Conservation (phyloP, 2,797 vertebrate species). For the Coregonus suidteri region DNA sequence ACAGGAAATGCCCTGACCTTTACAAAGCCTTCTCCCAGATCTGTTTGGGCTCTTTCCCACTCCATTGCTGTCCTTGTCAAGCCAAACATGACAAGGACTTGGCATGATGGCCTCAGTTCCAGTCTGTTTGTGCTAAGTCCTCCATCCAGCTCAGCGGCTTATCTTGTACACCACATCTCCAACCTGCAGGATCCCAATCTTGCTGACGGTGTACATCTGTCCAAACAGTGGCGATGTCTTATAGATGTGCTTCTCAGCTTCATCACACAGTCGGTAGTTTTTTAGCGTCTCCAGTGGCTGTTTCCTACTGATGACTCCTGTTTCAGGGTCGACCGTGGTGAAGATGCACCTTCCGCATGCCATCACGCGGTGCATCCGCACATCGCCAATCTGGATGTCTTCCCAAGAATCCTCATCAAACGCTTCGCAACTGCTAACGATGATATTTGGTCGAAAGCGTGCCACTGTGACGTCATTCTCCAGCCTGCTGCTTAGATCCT, state of each 20-base stretch:
- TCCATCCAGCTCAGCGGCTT: slow-evolving; percentile 49
- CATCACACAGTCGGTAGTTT: slow-evolving; percentile 88
- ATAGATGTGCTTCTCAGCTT: slow-evolving; percentile 80
- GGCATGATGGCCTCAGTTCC: too few relatives aligned
- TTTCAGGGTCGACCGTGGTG: slow-evolving; percentile 90
- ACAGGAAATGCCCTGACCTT: neutral
- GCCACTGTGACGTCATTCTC: slow-evolving; percentile 78
- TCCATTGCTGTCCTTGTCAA: neutral
- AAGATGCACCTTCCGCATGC: slow-evolving; percentile 89
- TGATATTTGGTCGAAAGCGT: slow-evolving; percentile 88
- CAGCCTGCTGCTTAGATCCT: slow-evolving; percentile 82
- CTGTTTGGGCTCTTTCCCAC: neutral
- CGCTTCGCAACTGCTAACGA: slow-evolving; percentile 82
- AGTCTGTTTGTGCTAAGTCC: neutral
- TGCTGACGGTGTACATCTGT: slow-evolving; percentile 82
- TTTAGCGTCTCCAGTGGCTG: slow-evolving; percentile 90
- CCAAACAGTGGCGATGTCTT: slow-evolving; percentile 85
- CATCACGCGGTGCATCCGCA: slow-evolving; percentile 81
- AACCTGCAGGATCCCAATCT: slow-evolving; percentile 81
- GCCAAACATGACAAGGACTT: neutral
- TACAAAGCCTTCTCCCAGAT: neutral
- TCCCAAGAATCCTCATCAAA: slow-evolving; percentile 93
- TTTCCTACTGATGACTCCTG: slow-evolving; percentile 82
- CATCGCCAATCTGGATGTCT: slow-evolving; percentile 84
- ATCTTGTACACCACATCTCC: slow-evolving; percentile 88